Conservation (phyloP, 2,888 invertebrate species). For the Spicauda simplicius region DNA sequence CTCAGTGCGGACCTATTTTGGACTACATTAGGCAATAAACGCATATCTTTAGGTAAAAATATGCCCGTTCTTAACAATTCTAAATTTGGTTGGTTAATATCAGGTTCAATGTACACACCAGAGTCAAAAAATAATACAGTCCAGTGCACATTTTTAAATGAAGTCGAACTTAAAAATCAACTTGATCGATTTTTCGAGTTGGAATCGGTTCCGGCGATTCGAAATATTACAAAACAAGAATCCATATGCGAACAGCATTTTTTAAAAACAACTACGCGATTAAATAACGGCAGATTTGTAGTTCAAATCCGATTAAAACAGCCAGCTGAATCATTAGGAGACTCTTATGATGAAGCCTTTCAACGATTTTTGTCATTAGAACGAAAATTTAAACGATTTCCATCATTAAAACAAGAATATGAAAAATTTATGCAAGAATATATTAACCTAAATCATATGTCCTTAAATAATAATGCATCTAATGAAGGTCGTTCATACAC, state of each 20-base stretch:
- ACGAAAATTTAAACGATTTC: conserved; percentile 1
- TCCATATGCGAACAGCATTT: neutral
- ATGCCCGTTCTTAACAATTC: too few species aligned
- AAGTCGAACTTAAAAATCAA: neutral
- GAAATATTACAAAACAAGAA: neutral
- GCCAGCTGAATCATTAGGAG: neutral
- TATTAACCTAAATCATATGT: neutral
- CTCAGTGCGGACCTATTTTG: too few species aligned
- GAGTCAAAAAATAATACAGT: too few species aligned
- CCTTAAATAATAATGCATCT: neutral
- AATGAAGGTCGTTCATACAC: neutral
- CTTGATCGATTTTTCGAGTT: neutral
- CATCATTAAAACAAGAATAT: neutral
- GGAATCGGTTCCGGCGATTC: neutral
- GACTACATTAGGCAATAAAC: too few species aligned
- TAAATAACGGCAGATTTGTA: neutral
- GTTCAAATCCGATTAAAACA: neutral
- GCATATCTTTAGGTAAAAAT: too few species aligned
- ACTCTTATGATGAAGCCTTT: neutral
- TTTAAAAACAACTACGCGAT: neutral
- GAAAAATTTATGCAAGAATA: neutral
- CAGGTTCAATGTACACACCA: too few species aligned
- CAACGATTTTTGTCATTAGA: neutral
- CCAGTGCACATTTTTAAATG: neutral
- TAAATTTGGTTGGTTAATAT: too few species aligned